Evolutionary conservation across 2,888 invertebrate genomes (phyloP), one percentile per base, ranked within the genome.

Genomic region (Frankliniella fusca): DNA sequence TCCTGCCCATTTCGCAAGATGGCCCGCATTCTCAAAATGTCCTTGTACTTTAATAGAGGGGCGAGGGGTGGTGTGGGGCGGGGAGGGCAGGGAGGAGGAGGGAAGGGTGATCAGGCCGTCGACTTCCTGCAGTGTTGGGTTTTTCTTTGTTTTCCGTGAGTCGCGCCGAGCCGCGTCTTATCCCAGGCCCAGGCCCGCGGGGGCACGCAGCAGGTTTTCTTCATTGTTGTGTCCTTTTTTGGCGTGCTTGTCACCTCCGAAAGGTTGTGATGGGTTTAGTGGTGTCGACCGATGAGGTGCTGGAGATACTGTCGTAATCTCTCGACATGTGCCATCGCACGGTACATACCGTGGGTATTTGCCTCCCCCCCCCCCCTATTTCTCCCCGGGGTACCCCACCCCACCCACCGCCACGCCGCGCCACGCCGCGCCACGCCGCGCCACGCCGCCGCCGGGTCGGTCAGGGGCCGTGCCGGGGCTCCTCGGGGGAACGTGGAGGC

Each of bases 381-480:
- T 84, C 81, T 70, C 65, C 54, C 80, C 76, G 81, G 54, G 80
- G 28, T 81, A n/a, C 50, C 79, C 27, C 70, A 49, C 82, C 50
- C 81, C 83, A 54, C 70, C 82, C 80, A 70, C 82, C 76, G 80
- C 65, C 48, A 27, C 23, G 70, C 23, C 10, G 70, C 23, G 27
- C 82, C 82, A 80, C 82, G 50, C 82, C n/a, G 80, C 79, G 12
- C 81, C 20, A 20, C 79, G 28, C 76, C 28, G 23, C 80, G 80
- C 28, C 61, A 81, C 65, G n/a, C 38, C 38, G 38, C 38, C 38
- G 38, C 38, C 38, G 70, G 48, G 23, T 23, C 20, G 70, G 70
- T 10, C 65, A n/a, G 48, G 48, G 48, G 61, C 79, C 82, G 50
- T 82, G 82, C 86, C 86, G 85, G 85, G 82, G 84, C 83, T 86